Evolutionary conservation across 23 tunicate species (phyloP).

Genomic region (Trididemnum miniatum): DNA sequence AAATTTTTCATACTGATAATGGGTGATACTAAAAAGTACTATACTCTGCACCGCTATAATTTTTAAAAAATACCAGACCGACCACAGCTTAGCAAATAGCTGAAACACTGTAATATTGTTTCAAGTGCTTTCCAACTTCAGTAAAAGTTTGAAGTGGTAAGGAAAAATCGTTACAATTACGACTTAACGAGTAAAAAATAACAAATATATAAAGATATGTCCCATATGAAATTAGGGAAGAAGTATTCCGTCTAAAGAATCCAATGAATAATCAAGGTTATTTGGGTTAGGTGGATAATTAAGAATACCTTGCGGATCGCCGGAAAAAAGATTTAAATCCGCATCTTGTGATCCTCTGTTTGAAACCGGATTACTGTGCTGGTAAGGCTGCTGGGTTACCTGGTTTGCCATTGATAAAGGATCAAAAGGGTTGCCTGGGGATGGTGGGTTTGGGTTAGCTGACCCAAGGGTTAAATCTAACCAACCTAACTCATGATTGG

Average conservation of each 20-base stretch:
- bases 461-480: conserved; percentile 72
- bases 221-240: too few relatives aligned
- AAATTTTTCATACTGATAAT: too few relatives aligned
- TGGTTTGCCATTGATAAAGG: conserved; percentile 13
- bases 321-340: conserved; percentile 25
- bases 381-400: not conserved
- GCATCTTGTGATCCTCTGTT: conserved; percentile 46
- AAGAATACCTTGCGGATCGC: conserved; percentile 39
- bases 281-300: conserved; percentile 22
- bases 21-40: too few relatives aligned
- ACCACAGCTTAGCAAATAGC: too few relatives aligned
- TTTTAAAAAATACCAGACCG: too few relatives aligned
- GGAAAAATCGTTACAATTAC: too few relatives aligned
- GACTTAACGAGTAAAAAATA: too few relatives aligned
- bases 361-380: conserved; percentile 13
- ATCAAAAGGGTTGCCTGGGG: conserved; percentile 59
- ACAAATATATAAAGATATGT: too few relatives aligned
- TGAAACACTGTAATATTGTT: too few relatives aligned
- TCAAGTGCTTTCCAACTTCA: too few relatives aligned
- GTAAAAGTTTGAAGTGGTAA: too few relatives aligned
- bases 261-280: not conserved
- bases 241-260: not conserved
- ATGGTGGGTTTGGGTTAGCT: conserved; percentile 59
- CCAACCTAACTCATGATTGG: conserved; percentile 71
- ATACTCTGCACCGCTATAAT: too few relatives aligned